Percentiles rank a stretch among this genome's conserved stretches.
phyloP scores from a whole-genome alignment of 1,140 invertebrate genomes.

The Pseudomyrmex flavicornis region DNA sequence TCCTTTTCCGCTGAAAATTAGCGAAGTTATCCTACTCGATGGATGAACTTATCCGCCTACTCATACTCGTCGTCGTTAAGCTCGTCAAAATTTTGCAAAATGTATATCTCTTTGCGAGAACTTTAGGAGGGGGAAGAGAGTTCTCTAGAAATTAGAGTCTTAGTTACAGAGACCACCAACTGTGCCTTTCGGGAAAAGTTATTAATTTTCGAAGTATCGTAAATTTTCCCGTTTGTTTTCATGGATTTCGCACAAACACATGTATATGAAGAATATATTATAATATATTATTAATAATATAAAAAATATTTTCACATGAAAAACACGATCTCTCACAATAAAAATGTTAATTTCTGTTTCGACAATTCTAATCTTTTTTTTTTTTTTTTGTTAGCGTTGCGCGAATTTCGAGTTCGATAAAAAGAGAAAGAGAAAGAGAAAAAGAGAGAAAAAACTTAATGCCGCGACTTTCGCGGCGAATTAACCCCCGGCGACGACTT shows the following conservation, averaged over 20 bases:
- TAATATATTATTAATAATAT: no score
- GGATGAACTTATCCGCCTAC: conserved; percentile 36
- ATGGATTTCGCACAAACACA: no score
- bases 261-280: no score
- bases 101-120: conserved; percentile 18
- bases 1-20: conserved; percentile 45
- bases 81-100: conserved; percentile 14
- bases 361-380: not conserved
- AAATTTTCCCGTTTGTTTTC: not conserved
- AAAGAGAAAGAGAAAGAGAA: no score
- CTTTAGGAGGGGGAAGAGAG: not conserved
- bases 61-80: conserved; percentile 33
- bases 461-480: conserved; percentile 8
- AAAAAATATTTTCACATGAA: not conserved
- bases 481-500: not conserved
- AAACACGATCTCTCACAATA: not conserved
- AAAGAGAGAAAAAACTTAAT: not conserved
- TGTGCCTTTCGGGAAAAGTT: not conserved
- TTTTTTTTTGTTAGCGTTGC: not conserved
- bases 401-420: not conserved
- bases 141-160: not conserved
- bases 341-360: not conserved
- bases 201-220: conserved; percentile 14
- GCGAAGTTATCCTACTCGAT: conserved; percentile 38
- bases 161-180: no score